Base-by-base conservation (phyloP, 2,113 vertebrate genomes). In the Zosterops hypoxanthus region DNA sequence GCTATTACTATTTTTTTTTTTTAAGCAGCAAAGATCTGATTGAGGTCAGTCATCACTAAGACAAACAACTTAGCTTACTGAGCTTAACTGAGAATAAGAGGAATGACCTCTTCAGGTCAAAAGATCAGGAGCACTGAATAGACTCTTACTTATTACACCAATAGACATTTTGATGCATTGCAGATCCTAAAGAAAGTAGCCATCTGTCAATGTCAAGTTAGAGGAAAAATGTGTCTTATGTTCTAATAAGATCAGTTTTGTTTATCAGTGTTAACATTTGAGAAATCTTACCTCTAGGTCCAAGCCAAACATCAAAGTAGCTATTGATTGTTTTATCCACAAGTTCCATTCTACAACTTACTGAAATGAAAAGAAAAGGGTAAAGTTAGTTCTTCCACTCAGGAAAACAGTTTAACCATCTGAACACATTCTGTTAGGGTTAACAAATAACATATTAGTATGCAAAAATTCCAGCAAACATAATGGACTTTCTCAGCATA, bases 241-340 rank as follows among this genome's bases (percentile, higher is more conserved):
- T 34, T 82, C 21, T 33, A 70, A 4, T 60, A 41, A 11, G 21
- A 86, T 16, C 11, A 63, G 17, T 36, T 83, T 85, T 49, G 92
- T 61, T 83, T 44, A 34, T 11, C 36, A 36, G 21, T 29, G 17
- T 78, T 82, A 64, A 46, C 23, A 82, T 91, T 46, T 76, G 82
- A 77, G 69, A 91, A 80, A 78, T 57, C 97, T 99, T 97, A 99
- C 99, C 99, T 98, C 99, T 98, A 89, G 99, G 99, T 92, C 99
- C 99, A 95, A 99, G 98, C 98, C 98, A 99, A 90, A 98, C 96
- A 87, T 98, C 98, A 69, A 99, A 97, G 91, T 99, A 98, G 73
- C 97, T 96, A 97, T 99, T 99, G 57, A 99, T 97, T 90, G 98
- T 98, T 91, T 98, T 97, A 98, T 99, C 99, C 79, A 99, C 78